A percentile compares a stretch with the other conserved stretches of the same genome.
These are phyloP conservation scores for Laterallus jamaicensis DNA, from an alignment of 2,113 vertebrate species.

Conservation along the genomic window DNA sequence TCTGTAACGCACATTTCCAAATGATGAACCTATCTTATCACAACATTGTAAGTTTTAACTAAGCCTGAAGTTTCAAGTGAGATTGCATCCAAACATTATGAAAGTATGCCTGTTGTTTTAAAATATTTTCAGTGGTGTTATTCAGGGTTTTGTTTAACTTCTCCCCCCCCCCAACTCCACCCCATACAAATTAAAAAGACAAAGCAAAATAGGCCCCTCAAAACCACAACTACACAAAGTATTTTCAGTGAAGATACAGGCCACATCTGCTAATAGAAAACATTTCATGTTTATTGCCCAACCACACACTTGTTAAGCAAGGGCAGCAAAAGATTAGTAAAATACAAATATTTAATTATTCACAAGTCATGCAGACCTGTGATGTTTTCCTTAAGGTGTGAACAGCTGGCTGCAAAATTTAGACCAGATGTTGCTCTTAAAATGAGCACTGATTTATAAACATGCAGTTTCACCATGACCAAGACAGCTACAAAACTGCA, in stretches of 20 bases:
- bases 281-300: not conserved
- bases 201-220: not conserved
- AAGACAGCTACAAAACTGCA: slow-evolving; percentile 9
- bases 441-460: slow-evolving; percentile 40
- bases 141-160: not conserved
- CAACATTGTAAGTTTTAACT: not conserved
- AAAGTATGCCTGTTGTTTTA: not conserved
- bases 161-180: no score
- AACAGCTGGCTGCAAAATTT: slow-evolving; percentile 60
- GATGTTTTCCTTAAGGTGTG: slow-evolving; percentile 52
- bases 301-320: not conserved
- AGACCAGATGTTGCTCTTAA: slow-evolving; percentile 57
- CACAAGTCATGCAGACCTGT: slow-evolving; percentile 37
- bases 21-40: not conserved
- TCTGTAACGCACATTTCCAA: not conserved
- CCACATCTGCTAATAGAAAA: not conserved
- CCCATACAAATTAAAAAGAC: not conserved
- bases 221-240: not conserved
- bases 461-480: not conserved
- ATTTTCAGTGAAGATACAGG: not conserved
- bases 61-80: not conserved
- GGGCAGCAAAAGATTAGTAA: not conserved
- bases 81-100: not conserved
- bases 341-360: slow-evolving; percentile 57
- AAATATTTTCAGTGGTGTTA: not conserved